These are phyloP conservation scores for Chironomus tentans DNA, from an alignment of 2,888 invertebrate species.

Conservation along the genomic window DNA sequence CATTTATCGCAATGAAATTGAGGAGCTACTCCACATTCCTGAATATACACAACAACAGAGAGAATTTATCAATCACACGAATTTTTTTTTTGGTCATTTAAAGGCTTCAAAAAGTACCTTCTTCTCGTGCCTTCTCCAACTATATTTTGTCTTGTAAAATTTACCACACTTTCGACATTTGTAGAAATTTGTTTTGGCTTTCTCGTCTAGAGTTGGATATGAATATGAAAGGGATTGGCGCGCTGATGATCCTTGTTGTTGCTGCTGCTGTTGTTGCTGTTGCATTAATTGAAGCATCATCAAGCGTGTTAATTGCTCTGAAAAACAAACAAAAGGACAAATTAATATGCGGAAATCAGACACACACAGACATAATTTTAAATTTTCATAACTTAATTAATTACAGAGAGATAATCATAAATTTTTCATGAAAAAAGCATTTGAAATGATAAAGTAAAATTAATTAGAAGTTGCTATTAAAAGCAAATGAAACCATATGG, in stretches of 20 bases:
- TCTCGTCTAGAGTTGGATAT: not conserved
- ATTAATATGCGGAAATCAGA: slow-evolving; percentile 25
- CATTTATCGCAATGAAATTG: slow-evolving; percentile 22
- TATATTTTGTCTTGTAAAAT: slow-evolving; percentile 24
- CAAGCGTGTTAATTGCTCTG: slow-evolving; percentile 16
- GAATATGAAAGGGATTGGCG: slow-evolving; percentile 1
- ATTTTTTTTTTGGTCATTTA: not conserved
- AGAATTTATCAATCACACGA: not conserved
- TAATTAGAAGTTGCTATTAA: not conserved
- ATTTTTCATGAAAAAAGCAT: not conserved
- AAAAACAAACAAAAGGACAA: slow-evolving; percentile 15
- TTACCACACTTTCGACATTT: slow-evolving; percentile 25
- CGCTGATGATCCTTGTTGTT: not conserved
- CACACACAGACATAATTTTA: not conserved
- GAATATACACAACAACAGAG: no score
- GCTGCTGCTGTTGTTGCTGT: slow-evolving; percentile 5
- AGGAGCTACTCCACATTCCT: slow-evolving; percentile 19
- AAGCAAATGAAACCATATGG: not conserved
- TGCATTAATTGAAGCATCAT: slow-evolving; percentile 26
- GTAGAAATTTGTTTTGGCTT: slow-evolving; percentile 9
- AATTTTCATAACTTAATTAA: not conserved
- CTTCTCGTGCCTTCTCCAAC: slow-evolving; percentile 20
- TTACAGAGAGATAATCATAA: not conserved
- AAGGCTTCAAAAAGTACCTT: not conserved
- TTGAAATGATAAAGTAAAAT: not conserved